phyloP scores from a whole-genome alignment of 2,113 vertebrate species.

The Oreocharis arfaki region DNA sequence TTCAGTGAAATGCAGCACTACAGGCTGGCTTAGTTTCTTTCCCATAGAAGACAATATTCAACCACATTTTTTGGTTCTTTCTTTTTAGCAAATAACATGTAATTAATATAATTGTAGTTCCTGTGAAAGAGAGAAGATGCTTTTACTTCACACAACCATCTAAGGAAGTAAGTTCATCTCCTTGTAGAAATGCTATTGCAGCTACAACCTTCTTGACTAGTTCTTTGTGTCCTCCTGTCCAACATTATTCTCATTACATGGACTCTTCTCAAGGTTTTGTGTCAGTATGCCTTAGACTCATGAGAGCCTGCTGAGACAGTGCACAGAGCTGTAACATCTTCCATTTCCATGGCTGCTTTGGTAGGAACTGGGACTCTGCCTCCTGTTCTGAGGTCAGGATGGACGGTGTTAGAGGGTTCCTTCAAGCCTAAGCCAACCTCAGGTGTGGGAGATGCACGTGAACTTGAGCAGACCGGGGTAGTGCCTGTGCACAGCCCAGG shows the following conservation, averaged over 20 bases:
- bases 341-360: neutral
- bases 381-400: neutral
- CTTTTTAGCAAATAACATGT: neutral
- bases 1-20: neutral
- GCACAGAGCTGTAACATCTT: neutral
- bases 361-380: neutral
- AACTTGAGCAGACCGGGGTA: neutral
- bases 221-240: neutral
- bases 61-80: neutral
- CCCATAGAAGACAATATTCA: neutral
- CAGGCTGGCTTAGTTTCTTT: neutral
- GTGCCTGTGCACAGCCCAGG: neutral
- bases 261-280: neutral
- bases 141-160: neutral
- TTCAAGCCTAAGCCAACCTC: neutral
- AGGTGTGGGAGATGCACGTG: neutral
- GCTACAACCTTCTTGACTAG: neutral
- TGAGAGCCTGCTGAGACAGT: neutral
- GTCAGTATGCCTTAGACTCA: neutral
- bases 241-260: neutral
- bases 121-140: neutral
- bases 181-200: neutral
- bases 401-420: neutral
- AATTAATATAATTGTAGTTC: neutral
- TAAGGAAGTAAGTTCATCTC: neutral